Percentiles rank a stretch among this genome's conserved stretches.
Evolutionary conservation across 2,888 invertebrate genomes (phyloP).

Genomic region (Ashinkailepas kermadecensis): DNA sequence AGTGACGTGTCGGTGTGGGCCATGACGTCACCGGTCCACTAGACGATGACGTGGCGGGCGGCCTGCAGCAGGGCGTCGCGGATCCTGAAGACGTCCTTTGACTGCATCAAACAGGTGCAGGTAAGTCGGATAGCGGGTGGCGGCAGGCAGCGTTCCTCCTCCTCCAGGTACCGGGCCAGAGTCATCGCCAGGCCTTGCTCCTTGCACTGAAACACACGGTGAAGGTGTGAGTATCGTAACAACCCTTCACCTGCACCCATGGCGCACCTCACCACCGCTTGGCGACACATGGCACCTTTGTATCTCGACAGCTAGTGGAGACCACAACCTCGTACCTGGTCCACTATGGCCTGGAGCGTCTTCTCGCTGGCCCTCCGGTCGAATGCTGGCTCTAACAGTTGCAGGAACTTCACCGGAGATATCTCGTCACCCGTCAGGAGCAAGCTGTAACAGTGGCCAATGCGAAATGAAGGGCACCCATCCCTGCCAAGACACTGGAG

Average conservation of each 20-base stretch:
- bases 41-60: not conserved
- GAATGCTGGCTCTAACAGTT: slow-evolving; percentile 46
- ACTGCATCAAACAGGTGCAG: not conserved
- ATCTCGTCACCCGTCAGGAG: slow-evolving; percentile 53
- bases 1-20: not conserved
- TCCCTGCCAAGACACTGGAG: too few relatives aligned
- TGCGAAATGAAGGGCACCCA: too few relatives aligned
- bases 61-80: not conserved
- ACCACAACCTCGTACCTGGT: slow-evolving; percentile 39
- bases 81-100: not conserved
- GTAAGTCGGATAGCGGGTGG: slow-evolving; percentile 66
- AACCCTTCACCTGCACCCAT: too few relatives aligned
- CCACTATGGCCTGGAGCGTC: slow-evolving; percentile 55
- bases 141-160: slow-evolving; percentile 56
- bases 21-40: not conserved
- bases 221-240: not conserved
- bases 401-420: slow-evolving; percentile 69
- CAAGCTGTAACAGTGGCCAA: slow-evolving; percentile 31
- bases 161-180: slow-evolving; percentile 59
- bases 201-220: slow-evolving; percentile 47
- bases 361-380: slow-evolving; percentile 46
- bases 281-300: too few relatives aligned
- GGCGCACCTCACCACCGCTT: too few relatives aligned
- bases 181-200: slow-evolving; percentile 61
- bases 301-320: too few relatives aligned